Evolutionary conservation across 2,113 vertebrate genomes (phyloP).

Genomic region (Microcebus lehilahytsara): DNA sequence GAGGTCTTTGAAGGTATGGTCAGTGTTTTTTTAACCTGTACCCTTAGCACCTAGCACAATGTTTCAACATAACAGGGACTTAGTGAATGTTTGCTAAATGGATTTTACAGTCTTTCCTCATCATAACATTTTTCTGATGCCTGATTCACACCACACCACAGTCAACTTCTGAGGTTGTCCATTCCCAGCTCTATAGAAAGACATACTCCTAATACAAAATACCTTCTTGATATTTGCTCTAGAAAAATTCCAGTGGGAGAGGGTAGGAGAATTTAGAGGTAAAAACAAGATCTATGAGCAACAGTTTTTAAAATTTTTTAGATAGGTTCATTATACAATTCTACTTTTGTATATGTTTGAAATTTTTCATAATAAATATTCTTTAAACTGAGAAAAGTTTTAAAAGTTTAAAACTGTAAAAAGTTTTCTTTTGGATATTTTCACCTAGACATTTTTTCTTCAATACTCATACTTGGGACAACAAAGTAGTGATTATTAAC

Average conservation of each 20-base stretch:
- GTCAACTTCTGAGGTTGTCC: not conserved
- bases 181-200: constrained; percentile 22
- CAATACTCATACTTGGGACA: not conserved
- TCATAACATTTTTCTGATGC: constrained; percentile 41
- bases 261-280: not conserved
- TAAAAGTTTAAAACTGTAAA: not conserved
- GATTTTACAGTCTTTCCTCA: not conserved
- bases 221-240: not conserved
- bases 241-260: not conserved
- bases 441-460: constrained; percentile 15
- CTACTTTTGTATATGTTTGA: not conserved
- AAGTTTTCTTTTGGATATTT: not conserved
- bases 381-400: not conserved
- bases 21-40: not conserved
- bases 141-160: not conserved
- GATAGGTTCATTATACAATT: not conserved
- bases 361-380: constrained; percentile 24
- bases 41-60: not conserved
- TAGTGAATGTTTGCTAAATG: not conserved
- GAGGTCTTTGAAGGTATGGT: not conserved
- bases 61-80: not conserved
- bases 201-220: constrained; percentile 11
- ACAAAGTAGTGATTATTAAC: not conserved
- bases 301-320: not conserved
- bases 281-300: constrained; percentile 19